Evolutionary conservation across 2,888 invertebrate species (phyloP).

Genomic region (Lymantria dispar): DNA sequence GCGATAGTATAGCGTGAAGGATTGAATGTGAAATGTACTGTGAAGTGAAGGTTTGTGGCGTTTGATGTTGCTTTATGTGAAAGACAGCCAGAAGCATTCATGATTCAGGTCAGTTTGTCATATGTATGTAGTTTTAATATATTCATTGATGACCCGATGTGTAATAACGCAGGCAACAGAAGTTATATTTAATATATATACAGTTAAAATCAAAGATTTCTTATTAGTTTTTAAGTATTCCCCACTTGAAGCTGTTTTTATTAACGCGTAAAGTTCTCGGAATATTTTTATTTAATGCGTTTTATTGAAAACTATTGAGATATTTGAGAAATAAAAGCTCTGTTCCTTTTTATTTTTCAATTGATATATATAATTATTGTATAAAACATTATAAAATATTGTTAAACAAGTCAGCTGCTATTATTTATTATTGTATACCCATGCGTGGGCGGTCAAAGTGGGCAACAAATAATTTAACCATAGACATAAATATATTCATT

Average conservation of each 20-base stretch:
- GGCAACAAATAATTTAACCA: conserved; percentile 52
- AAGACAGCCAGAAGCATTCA: conserved; percentile 63
- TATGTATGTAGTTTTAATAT: too few relatives aligned
- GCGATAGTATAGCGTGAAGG: conserved; percentile 49
- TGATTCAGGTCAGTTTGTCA: conserved; percentile 72
- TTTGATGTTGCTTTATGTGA: conserved; percentile 68
- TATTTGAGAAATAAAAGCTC: not conserved
- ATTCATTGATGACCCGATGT: too few relatives aligned
- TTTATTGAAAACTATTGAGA: too few relatives aligned
- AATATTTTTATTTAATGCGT: too few relatives aligned
- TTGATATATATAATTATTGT: conserved; percentile 30
- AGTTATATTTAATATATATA: too few relatives aligned
- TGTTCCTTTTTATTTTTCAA: not conserved
- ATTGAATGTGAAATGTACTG: conserved; percentile 76
- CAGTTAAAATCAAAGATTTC: too few relatives aligned
- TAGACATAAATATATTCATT: conserved; percentile 47
- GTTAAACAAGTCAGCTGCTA: conserved; percentile 38
- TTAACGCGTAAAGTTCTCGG: too few relatives aligned
- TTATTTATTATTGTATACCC: conserved; percentile 40
- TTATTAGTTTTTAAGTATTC: too few relatives aligned
- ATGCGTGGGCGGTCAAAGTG: conserved; percentile 50
- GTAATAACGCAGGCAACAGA: not conserved
- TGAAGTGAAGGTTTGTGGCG: conserved; percentile 68
- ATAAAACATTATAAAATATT: conserved; percentile 30
- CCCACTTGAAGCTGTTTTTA: too few relatives aligned